Conservation (phyloP, 2,888 invertebrate genomes). For the Aspidapion aeneum region DNA sequence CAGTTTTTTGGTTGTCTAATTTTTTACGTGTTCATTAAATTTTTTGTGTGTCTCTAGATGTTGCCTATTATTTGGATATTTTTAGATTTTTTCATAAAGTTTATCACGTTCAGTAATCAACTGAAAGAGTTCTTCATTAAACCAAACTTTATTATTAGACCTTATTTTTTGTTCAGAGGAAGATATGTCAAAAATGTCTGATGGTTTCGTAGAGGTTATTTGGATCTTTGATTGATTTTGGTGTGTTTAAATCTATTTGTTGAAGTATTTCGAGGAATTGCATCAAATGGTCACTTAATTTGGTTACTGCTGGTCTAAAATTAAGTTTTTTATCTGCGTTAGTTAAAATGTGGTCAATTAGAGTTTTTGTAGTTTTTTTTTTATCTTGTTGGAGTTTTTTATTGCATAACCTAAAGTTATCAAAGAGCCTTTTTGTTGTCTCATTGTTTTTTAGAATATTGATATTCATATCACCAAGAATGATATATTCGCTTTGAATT, state of each 20-base stretch:
- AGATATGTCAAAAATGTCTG: too few relatives aligned
- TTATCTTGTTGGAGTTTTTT: background rate
- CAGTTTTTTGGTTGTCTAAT: background rate
- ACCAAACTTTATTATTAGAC: background rate
- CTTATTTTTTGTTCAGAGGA: background rate
- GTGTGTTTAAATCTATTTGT: background rate
- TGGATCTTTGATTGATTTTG: background rate
- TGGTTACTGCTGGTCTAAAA: background rate
- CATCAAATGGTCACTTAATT: background rate
- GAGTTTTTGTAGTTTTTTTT: background rate
- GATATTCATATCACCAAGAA: slow-evolving; percentile 3
- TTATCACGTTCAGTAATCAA: background rate
- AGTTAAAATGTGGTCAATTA: background rate
- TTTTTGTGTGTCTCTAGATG: background rate
- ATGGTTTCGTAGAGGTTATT: background rate
- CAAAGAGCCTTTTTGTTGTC: too few relatives aligned
- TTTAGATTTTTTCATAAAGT: background rate
- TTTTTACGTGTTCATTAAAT: background rate
- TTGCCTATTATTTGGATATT: background rate
- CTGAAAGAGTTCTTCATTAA: background rate
- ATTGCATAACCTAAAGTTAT: background rate
- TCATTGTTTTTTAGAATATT: slow-evolving; percentile 27
- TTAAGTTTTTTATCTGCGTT: background rate
- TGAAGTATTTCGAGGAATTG: background rate
- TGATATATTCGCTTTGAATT: background rate